Evolutionary conservation across 2,113 vertebrate genomes (phyloP).

Genomic region (Crotophaga sulcirostris): DNA sequence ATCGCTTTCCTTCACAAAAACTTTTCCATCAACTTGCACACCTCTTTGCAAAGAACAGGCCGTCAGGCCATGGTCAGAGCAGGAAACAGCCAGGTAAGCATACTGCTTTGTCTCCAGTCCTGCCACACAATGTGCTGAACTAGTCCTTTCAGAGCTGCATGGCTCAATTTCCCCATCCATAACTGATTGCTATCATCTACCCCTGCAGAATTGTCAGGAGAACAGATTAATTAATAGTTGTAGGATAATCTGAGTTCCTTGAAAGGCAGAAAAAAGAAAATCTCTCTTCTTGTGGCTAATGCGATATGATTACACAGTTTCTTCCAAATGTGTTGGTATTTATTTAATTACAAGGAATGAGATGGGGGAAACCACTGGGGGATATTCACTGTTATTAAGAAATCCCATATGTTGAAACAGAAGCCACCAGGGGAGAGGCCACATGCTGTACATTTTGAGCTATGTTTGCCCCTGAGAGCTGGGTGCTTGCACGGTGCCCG

Average conservation of each 20-base stretch:
- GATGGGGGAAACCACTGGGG: background rate
- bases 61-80: background rate
- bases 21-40: background rate
- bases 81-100: background rate
- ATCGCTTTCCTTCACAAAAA: background rate
- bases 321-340: conserved; percentile 36
- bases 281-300: background rate
- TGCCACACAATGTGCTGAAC: background rate
- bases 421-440: background rate
- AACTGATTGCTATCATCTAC: background rate
- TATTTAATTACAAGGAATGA: conserved; percentile 37
- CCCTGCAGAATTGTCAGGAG: background rate
- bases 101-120: conserved; percentile 1
- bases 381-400: background rate
- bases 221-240: background rate
- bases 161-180: background rate
- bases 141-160: background rate
- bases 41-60: background rate
- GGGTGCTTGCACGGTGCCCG: accelerated
- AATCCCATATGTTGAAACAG: background rate
- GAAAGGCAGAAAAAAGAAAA: background rate
- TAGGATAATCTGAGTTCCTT: background rate
- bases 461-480: background rate
- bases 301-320: background rate
- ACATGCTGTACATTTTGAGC: accelerated